Conservation (phyloP, 2,797 vertebrate genomes). For the Anguilla marmorata region DNA sequence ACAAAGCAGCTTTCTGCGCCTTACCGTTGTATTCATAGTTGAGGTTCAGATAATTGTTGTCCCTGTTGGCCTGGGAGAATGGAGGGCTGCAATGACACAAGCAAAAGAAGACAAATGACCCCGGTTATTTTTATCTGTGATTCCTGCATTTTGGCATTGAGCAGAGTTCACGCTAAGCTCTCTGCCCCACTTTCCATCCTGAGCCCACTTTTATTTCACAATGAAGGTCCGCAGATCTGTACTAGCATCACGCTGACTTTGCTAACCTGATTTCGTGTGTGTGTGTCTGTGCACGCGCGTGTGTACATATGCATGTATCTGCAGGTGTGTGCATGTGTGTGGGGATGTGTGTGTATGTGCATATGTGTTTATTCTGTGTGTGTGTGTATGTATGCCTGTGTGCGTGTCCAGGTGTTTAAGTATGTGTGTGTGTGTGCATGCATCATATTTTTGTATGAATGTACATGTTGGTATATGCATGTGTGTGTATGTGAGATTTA, state of each 20-base stretch:
- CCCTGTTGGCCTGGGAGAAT: constrained; percentile 75
- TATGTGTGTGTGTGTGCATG: neutral
- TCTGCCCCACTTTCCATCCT: constrained; percentile 47
- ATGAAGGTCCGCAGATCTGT: neutral
- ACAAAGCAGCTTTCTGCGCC: constrained; percentile 15
- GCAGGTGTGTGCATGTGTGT: too few relatives aligned
- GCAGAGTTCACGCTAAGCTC: constrained; percentile 31
- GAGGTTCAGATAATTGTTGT: constrained; percentile 80
- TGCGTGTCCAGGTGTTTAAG: neutral
- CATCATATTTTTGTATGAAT: neutral
- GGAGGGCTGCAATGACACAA: constrained; percentile 69
- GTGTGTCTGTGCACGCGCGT: neutral
- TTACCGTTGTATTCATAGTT: constrained; percentile 80
- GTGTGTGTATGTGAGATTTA: neutral
- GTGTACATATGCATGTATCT: neutral
- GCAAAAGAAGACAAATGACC: constrained; percentile 38
- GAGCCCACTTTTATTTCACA: constrained; percentile 22
- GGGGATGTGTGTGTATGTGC: neutral
- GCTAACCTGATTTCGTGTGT: neutral
- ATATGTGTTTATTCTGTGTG: neutral
- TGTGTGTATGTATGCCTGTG: constrained; percentile 2
- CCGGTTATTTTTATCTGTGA: constrained; percentile 38
- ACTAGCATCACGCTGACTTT: neutral
- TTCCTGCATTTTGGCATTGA: constrained; percentile 54
- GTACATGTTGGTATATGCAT: neutral